These are phyloP conservation scores for Zonotrichia leucophrys DNA, from an alignment of 2,113 vertebrate genomes.

Conservation along the genomic window DNA sequence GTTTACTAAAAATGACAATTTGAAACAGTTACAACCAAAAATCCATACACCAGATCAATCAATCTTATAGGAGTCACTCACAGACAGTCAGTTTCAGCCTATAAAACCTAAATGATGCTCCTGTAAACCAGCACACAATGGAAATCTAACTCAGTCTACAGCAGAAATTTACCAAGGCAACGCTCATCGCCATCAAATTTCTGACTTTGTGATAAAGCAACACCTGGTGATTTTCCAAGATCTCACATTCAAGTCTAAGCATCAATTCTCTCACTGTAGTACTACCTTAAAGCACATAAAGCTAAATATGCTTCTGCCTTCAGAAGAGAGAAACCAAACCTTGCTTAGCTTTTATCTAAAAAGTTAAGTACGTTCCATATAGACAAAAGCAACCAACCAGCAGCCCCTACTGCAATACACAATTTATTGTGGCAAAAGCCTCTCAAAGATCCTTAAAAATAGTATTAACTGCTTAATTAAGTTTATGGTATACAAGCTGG, in stretches of 20 bases:
- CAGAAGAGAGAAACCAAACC: neutral
- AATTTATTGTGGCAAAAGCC: neutral
- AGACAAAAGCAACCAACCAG: neutral
- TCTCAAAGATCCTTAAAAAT: neutral
- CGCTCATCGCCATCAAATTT: neutral
- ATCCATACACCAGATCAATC: neutral
- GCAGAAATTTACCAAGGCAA: neutral
- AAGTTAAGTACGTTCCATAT: neutral
- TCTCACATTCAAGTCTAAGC: neutral
- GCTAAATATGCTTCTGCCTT: neutral
- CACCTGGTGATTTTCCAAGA: neutral
- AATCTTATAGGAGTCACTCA: neutral
- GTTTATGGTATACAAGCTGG: neutral
- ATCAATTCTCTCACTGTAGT: neutral
- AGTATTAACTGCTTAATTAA: neutral
- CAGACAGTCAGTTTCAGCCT: neutral
- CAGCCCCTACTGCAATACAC: neutral
- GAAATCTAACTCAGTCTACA: neutral
- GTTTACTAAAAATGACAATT: neutral
- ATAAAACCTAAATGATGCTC: neutral
- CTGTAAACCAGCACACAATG: neutral
- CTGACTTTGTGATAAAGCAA: neutral
- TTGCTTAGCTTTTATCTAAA: neutral
- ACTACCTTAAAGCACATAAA: neutral
- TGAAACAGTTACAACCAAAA: neutral